Evolutionary conservation across 2,113 vertebrate genomes (phyloP), one percentile per base, ranked within the genome.

Genomic region (Eretmochelys imbricata): DNA sequence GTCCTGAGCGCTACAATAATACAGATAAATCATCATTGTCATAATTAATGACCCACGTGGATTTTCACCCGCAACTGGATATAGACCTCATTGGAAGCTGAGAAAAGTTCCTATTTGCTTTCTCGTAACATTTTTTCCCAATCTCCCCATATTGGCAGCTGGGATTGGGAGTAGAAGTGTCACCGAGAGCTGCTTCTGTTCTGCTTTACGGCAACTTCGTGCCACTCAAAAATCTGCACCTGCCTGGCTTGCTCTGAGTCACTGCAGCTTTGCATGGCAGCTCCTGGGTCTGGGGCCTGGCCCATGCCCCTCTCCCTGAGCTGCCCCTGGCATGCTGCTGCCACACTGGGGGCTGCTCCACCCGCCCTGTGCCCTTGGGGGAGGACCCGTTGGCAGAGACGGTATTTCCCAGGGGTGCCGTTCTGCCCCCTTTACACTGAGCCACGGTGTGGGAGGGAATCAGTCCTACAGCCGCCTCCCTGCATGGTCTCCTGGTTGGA

Each of bases 81-180:
- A 50, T 13, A 10, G 48, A 50, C 14, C 8, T 29, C 29, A 16
- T 27, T 29, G 48, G 48, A 50, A 54, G 13, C 14, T 65, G 31
- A 65, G 31, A 35, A 17, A 65, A 65, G 62, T 9, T 55, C 53
- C 24, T 8, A 10, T 42, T 38, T 35, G 50, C 20, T 55, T 25
- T 22, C 19, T 14, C 35, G 9, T 82, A 9, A 50, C 19, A 6
- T 17, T 50, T 49, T 49, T 16, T 6, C 3, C 22, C 75, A 29
- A 38, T 48, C 51, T n/a, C 38, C 82, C 0, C 0, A 11, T 48
- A 10, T 9, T 38, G 82, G 17, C 29, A 22, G 38, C 62, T 17
- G 62, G 35, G 62, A n/a, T 14, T 69, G 62, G 16, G 62, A n/a
- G 62, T 17, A 35, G 62, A n/a, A n/a, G 62, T 69, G 16, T 69